Evolutionary conservation across 2,888 invertebrate species (phyloP), one percentile per base, ranked within the genome.

Genomic region (Cheilosia grossa): DNA sequence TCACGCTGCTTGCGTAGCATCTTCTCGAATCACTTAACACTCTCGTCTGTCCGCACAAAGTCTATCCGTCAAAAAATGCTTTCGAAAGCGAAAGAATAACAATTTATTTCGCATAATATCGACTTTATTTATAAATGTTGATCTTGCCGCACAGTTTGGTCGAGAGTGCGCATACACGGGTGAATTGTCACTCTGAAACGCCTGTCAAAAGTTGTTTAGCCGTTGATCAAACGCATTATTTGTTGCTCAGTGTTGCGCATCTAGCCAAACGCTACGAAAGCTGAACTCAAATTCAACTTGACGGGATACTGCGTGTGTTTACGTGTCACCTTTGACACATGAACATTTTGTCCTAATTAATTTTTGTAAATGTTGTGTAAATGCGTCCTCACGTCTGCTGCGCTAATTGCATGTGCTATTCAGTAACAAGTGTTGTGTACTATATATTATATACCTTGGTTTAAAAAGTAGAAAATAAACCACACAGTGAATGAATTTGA

Each of bases 101-200:
- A 79, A 47, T 72, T 72, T 64, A 72, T 51, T 58, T 59, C 64
- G 58, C 49, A 37, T 44, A n/a, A 42, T 37, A 54, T 7, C 15
- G 19, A 44, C 27, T 53, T 33, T 19, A 58, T 54, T 66, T 72
- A 44, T 66, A 73, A 78, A 67, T 67, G 13, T 37, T 67, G 67
- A 63, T 78, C 67, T 51, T 33, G 70, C 37, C 17, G 42, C 73
- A 56, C 61, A 53, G 73, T 74, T 74, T 47, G 3, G n/a, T 70
- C 54, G 24, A 24, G 51, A 70, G 69, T 69, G 73, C 73, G 69
- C 69, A 58, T 63, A 21, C 74, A 59, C 64, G 64, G 47, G 37
- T 44, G 7, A 61, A 42, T 69, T 74, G 83, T 79, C 83, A 69
- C 74, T 82, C 63, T 27, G 17, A 74, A 78, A 58, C 56, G 73